A percentile compares a stretch with the other conserved stretches of the same genome.
Evolutionary conservation across 2,113 vertebrate species (phyloP).

Genomic region (Neotoma lepida): DNA sequence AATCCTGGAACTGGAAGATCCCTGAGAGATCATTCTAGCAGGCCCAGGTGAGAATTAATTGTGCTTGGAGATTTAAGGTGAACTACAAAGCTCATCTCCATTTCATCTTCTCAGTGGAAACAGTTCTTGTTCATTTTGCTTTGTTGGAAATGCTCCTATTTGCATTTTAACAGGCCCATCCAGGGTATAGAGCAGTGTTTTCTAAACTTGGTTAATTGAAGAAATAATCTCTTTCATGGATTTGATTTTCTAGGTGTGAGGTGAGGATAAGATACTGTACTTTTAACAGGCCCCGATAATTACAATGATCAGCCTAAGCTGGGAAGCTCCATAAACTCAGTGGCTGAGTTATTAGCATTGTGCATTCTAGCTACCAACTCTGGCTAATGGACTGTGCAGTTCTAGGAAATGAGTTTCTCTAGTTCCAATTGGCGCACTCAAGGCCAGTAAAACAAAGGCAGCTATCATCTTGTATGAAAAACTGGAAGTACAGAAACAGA

Average conservation of each 20-base stretch:
- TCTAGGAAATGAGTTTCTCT: slow-evolving; percentile 29
- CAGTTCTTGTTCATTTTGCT: neutral
- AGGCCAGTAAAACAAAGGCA: neutral
- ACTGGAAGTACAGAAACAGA: neutral
- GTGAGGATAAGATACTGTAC: neutral
- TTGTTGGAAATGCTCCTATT: neutral
- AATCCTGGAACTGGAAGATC: neutral
- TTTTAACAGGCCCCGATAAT: slow-evolving; percentile 13
- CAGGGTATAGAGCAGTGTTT: neutral
- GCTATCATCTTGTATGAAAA: neutral
- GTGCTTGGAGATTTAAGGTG: neutral
- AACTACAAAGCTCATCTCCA: neutral
- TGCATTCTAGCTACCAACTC: neutral
- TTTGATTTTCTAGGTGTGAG: slow-evolving; percentile 17
- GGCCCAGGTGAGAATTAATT: neutral
- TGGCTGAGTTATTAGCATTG: neutral
- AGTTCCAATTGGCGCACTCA: neutral
- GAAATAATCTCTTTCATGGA: neutral
- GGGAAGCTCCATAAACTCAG: neutral
- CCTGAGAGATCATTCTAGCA: neutral
- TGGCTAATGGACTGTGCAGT: neutral
- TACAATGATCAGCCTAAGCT: neutral
- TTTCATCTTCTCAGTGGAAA: neutral
- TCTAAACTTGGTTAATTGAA: neutral
- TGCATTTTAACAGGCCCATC: neutral